Base-by-base conservation (phyloP, 2,113 vertebrate genomes). In the Megaceryle torquata region DNA sequence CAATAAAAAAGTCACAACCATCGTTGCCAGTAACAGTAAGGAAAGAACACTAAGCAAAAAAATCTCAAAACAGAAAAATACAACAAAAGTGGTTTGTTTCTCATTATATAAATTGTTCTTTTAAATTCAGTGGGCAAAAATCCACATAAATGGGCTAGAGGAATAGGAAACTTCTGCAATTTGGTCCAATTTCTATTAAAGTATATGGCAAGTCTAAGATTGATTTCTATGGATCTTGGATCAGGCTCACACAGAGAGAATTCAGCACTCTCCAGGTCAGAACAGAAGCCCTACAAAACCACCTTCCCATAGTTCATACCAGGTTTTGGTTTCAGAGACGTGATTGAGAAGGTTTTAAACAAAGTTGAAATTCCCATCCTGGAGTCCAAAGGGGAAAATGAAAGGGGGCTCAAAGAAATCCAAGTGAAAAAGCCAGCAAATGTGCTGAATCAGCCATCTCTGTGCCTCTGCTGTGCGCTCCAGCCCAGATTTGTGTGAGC, bases 211-310 rank as follows among this genome's bases (percentile, higher is more conserved):
- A 83, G 31, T 43, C 72, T 59, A 69, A 59, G 46, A 91, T 5
- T 75, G 64, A 86, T 91, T 92, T 92, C 83, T 84, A 78, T 48
- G 65, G 81, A 51, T 91, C 74, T 92, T 96, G 74, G 94, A 95
- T 63, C 48, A 89, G 68, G 64, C 76, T 48, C 81, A 80, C 59
- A 65, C 2, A 5, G 72, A 76, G 68, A 76, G 84, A 95, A 93
- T 87, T 81, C 57, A 87, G 77, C 48, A 39, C 48, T 89, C 88
- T 68, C 61, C 72, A 92, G 56, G n/a, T 89, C 59, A 93, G 69
- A 91, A 95, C 43, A 95, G 94, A 91, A 95, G 81, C 51, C 60
- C 83, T 93, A 75, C 60, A 88, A 92, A 88, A 86, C 82, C 13
- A 88, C 86, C 72, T 80, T 92, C 26, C 72, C 33, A 22, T n/a